Conservation (phyloP, 2,888 invertebrate species). For the Oasisia sp. region DNA sequence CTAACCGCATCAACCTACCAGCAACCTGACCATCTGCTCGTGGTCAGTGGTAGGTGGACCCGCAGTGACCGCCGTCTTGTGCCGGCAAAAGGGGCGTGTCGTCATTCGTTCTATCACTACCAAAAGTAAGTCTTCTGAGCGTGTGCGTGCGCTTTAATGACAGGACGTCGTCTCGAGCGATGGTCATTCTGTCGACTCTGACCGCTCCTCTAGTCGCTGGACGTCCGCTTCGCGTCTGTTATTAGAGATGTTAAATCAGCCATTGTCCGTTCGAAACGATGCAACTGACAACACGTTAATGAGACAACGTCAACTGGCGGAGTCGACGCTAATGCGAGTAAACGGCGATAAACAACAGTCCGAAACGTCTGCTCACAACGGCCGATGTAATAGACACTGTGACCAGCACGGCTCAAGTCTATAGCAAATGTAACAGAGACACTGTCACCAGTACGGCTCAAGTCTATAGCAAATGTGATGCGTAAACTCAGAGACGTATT, state of each 20-base stretch:
- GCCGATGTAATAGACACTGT: background rate
- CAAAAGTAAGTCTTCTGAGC: background rate
- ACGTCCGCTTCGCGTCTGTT: background rate
- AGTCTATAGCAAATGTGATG: background rate
- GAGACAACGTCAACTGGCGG: background rate
- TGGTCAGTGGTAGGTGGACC: background rate
- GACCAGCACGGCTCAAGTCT: background rate
- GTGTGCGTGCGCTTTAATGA: background rate
- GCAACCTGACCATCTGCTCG: background rate
- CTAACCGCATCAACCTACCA: background rate
- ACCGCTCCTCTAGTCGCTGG: background rate
- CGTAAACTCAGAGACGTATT: background rate
- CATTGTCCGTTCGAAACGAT: slow-evolving; percentile 6
- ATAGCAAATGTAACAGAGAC: background rate
- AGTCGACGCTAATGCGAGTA: slow-evolving; percentile 10
- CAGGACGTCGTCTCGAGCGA: background rate
- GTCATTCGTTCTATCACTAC: background rate
- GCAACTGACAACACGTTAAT: slow-evolving; percentile 1
- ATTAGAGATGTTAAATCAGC: slow-evolving; percentile 11
- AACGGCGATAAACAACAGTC: background rate
- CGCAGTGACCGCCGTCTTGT: background rate
- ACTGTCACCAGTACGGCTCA: background rate
- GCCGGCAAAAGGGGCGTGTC: background rate
- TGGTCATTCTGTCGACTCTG: background rate
- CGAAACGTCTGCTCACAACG: background rate